Conservation (phyloP, 2,797 vertebrate species). For the Molothrus aeneus region DNA sequence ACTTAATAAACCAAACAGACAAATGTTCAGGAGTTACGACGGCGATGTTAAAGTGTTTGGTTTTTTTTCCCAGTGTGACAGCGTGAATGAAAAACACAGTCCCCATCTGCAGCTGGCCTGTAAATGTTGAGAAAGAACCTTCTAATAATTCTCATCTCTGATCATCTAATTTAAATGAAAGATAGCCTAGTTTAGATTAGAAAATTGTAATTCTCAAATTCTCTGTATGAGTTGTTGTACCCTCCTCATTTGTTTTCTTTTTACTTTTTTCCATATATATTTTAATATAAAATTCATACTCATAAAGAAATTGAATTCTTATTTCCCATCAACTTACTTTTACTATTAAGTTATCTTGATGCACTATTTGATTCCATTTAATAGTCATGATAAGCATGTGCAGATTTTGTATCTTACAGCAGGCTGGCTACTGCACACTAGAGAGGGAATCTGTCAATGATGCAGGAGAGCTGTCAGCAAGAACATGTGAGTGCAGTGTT, state of each 20-base stretch:
- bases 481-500: neutral
- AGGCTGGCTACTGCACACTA: fast-evolving
- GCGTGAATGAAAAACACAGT: neutral
- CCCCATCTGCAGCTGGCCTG: neutral
- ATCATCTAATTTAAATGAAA: neutral
- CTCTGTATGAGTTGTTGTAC: fast-evolving
- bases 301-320: neutral
- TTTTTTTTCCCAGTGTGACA: neutral
- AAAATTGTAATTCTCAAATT: neutral
- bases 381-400: neutral
- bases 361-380: neutral
- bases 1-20: constrained; percentile 53
- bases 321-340: neutral
- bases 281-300: neutral
- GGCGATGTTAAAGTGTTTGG: neutral
- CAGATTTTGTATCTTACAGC: neutral
- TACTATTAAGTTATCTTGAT: neutral
- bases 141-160: neutral
- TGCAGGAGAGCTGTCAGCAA: neutral
- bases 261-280: neutral
- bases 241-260: neutral
- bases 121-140: neutral
- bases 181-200: neutral
- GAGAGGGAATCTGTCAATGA: neutral
- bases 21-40: constrained; percentile 8